Base-by-base conservation (phyloP, 2,113 vertebrate genomes). In the Petromus typicus region DNA sequence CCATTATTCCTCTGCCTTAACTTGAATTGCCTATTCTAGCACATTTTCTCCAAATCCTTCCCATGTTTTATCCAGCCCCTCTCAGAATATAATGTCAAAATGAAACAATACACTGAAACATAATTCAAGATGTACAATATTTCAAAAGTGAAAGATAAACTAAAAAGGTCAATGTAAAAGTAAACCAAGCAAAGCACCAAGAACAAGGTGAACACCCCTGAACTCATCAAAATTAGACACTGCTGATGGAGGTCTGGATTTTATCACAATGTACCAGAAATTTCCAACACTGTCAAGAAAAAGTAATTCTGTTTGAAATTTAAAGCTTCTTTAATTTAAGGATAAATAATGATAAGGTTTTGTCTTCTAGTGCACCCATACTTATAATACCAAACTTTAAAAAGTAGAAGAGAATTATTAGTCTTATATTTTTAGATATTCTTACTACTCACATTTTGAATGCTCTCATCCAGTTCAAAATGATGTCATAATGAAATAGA, bases 161-260 rank as follows among this genome's bases (percentile, higher is more conserved):
- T 56, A 91, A 93, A 75, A 27, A 96, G 6, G n/a, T 96, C 93
- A 40, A 48, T 23, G 86, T 84, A 91, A 90, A 97, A 97, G 61
- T 43, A 96, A 94, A 95, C 87, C 0, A 95, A 43, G 51, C 75
- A 76, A 91, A 59, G 40, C 85, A 92, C 4, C 51, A 96, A 97
- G 20, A 27, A 13, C 81, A 96, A 94, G 87, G 0, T 5, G 95
- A 96, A 91, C n/a, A 0, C 66, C 45, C 85, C 9, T 0, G 0
- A 86, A 7, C 56, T 40, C 51, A 63, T 84, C 45, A 23, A 85
- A 96, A 94, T 96, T 78, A 67, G 63, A 81, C 20, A 23, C 56
- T 85, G 2, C 30, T 48, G 10, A 11, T 83, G 13, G 83, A 16
- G 93, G 10, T 54, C 10, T 92, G 27, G 10, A 67, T 85, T 88